Percentiles rank a stretch among this genome's conserved stretches.
Conservation (phyloP, 2,888 invertebrate genomes). For the Dynastes grantii region DNA sequence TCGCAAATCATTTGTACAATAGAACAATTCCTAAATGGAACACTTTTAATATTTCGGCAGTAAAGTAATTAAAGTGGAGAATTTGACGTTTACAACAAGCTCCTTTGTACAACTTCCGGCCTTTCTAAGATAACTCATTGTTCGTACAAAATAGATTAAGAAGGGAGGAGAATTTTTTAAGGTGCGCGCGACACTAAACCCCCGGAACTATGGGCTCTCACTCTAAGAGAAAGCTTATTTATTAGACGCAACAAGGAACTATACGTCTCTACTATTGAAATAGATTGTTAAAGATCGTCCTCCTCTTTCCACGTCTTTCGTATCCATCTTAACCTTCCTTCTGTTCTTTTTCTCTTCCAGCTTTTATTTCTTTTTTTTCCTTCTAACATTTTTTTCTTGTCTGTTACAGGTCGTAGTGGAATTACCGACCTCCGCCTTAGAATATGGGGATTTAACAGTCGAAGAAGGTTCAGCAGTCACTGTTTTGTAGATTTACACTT, state of each 20-base stretch:
- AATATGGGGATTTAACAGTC: slow-evolving; percentile 91
- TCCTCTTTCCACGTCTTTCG: not conserved
- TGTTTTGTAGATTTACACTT: slow-evolving; percentile 95
- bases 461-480: slow-evolving; percentile 88
- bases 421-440: slow-evolving; percentile 86
- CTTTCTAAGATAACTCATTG: slow-evolving; percentile 12
- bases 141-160: slow-evolving; percentile 17
- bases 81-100: not conserved
- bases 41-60: no score
- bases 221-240: slow-evolving; percentile 38
- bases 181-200: slow-evolving; percentile 26
- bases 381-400: not conserved
- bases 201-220: slow-evolving; percentile 5
- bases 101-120: not conserved
- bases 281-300: slow-evolving; percentile 34
- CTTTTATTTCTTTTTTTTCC: slow-evolving; percentile 8
- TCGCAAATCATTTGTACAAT: no score
- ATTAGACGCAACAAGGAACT: slow-evolving; percentile 43
- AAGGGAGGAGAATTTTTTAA: not conserved
- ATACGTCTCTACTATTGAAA: slow-evolving; percentile 43
- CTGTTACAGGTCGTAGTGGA: slow-evolving; percentile 87
- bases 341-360: not conserved
- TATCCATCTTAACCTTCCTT: slow-evolving; percentile 1
- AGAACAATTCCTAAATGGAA: no score
- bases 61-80: not conserved